A percentile compares a stretch with the other conserved stretches of the same genome.
phyloP scores from a whole-genome alignment of 2,888 invertebrate genomes.

The Cephus runcator region DNA sequence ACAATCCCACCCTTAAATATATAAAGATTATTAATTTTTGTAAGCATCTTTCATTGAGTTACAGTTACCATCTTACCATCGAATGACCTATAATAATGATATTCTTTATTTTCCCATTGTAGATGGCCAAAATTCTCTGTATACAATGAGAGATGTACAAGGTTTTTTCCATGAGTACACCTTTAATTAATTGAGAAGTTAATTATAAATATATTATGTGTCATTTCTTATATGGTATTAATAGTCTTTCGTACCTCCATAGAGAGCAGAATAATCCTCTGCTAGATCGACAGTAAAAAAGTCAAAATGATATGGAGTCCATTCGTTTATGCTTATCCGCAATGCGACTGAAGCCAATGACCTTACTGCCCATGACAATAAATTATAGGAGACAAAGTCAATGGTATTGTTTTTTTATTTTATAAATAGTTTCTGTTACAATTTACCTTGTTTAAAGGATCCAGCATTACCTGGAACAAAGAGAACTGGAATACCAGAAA shows the following conservation, averaged over 20 bases:
- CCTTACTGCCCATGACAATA: conserved; percentile 70
- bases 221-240: not conserved
- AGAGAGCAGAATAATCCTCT: conserved; percentile 89
- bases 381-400: conserved; percentile 7
- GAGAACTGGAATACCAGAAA: conserved; percentile 91
- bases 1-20: conserved; percentile 81
- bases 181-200: conserved; percentile 27
- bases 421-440: not conserved
- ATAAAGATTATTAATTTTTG: conserved; percentile 7
- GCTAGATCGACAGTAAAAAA: conserved; percentile 92
- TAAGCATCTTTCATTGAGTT: not conserved
- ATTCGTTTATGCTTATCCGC: conserved; percentile 79
- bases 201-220: not conserved
- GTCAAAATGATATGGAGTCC: conserved; percentile 84
- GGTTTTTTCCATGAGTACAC: conserved; percentile 81
- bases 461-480: conserved; percentile 97
- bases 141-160: conserved; percentile 78
- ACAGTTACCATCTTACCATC: conserved; percentile 74
- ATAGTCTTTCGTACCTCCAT: conserved; percentile 72
- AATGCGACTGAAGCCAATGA: conserved; percentile 93
- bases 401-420: not conserved
- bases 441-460: conserved; percentile 85
- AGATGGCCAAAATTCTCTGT: conserved; percentile 78
- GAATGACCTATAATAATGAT: conserved; percentile 94
- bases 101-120: conserved; percentile 69